These are phyloP conservation scores for Lophochroa leadbeateri DNA, from an alignment of 2,113 vertebrate genomes.

Conservation along the genomic window DNA sequence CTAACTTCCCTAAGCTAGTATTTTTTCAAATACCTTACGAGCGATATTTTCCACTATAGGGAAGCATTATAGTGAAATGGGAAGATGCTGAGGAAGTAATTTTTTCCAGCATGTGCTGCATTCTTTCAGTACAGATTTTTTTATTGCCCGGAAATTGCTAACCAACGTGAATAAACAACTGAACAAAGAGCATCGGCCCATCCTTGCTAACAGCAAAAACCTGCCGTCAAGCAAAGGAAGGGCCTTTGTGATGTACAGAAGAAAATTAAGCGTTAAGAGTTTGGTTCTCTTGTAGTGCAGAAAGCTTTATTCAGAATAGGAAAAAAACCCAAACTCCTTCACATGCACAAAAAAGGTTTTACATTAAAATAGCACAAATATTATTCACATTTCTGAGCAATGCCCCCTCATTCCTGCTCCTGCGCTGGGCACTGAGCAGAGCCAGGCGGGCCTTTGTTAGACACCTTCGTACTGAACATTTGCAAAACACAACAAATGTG, in stretches of 20 bases:
- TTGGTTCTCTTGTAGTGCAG: neutral
- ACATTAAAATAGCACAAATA: neutral
- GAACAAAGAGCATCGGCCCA: conserved; percentile 20
- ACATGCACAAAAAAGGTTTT: neutral
- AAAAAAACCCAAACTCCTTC: neutral
- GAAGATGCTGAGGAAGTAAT: conserved; percentile 32
- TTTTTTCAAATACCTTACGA: conserved; percentile 28
- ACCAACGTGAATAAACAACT: neutral
- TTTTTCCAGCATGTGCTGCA: conserved; percentile 41
- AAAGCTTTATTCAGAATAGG: neutral
- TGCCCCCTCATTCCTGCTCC: neutral
- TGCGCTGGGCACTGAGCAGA: neutral
- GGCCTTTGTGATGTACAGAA: neutral
- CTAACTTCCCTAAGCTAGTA: neutral
- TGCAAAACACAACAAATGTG: neutral
- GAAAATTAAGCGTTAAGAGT: neutral
- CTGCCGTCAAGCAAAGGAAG: neutral
- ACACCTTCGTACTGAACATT: neutral
- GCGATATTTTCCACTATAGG: conserved; percentile 5
- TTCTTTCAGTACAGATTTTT: conserved; percentile 33
- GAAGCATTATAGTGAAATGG: neutral
- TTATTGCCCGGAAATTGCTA: conserved; percentile 48
- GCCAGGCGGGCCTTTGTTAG: neutral
- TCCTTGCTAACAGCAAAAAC: neutral
- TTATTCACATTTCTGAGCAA: neutral